phyloP scores from a whole-genome alignment of 2,113 vertebrate species.

The Xenus cinereus region DNA sequence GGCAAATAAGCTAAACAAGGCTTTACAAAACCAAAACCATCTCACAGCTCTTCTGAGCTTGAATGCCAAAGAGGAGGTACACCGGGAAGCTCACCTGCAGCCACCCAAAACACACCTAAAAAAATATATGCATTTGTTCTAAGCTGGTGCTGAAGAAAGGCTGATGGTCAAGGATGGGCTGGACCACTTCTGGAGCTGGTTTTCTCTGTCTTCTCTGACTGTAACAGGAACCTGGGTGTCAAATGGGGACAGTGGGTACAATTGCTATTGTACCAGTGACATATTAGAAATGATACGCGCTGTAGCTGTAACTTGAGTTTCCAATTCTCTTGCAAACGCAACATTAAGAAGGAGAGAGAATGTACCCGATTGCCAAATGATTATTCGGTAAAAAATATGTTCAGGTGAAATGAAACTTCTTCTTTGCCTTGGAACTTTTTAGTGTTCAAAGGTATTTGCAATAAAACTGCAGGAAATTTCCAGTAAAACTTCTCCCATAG shows the following conservation, averaged over 20 bases:
- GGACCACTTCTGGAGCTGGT: not conserved
- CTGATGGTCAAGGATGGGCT: not conserved
- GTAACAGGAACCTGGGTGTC: too few relatives aligned
- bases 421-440: not conserved
- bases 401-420: not conserved
- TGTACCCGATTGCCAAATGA: not conserved
- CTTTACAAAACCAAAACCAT: not conserved
- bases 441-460: not conserved
- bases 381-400: not conserved
- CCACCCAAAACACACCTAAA: not conserved
- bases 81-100: not conserved
- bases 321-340: not conserved
- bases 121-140: not conserved
- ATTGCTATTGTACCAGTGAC: not conserved
- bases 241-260: not conserved
- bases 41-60: not conserved
- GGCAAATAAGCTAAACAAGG: not conserved
- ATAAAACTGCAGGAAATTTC: not conserved
- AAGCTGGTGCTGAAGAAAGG: not conserved
- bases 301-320: not conserved
- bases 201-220: not conserved
- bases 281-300: rapidly evolving
- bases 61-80: not conserved
- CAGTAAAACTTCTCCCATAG: not conserved
- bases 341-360: not conserved